phyloP scores from a whole-genome alignment of 92 coral and sea anemone species.

The Hydrozoanthus gracilis region DNA sequence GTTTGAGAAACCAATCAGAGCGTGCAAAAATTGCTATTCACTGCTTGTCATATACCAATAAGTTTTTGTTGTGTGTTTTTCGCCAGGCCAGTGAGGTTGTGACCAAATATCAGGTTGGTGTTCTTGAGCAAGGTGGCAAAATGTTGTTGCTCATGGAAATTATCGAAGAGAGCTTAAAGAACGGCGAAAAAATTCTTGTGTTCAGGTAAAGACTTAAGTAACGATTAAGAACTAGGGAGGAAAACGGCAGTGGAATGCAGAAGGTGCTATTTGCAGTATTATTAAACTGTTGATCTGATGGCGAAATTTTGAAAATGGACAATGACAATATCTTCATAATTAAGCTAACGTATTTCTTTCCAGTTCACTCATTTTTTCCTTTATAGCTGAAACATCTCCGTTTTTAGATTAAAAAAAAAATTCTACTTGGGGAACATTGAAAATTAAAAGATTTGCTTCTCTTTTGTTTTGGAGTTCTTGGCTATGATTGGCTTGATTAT shows the following conservation, averaged over 20 bases:
- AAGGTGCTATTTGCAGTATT: background rate
- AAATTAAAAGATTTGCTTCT: no score
- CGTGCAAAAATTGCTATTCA: background rate
- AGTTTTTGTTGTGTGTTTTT: background rate
- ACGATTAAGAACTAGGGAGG: background rate
- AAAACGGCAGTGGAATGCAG: background rate
- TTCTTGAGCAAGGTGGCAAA: slow-evolving; percentile 90
- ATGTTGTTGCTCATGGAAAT: slow-evolving; percentile 87
- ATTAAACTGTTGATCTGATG: no score
- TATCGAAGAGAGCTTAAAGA: slow-evolving; percentile 78
- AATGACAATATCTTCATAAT: no score
- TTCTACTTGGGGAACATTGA: no score
- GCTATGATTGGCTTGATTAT: no score
- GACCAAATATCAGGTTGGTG: slow-evolving; percentile 75
- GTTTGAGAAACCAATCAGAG: background rate
- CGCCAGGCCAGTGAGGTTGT: slow-evolving; percentile 83
- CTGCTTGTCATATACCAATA: background rate
- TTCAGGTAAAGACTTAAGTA: slow-evolving; percentile 70
- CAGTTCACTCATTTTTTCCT: no score
- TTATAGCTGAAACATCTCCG: no score
- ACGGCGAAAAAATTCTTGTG: slow-evolving; percentile 79
- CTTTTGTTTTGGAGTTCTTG: no score
- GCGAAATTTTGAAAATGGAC: no score
- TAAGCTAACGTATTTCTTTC: no score
- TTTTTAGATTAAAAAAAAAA: no score